Conservation (phyloP, 1,140 invertebrate species). For the Trachelipus rathkii region DNA sequence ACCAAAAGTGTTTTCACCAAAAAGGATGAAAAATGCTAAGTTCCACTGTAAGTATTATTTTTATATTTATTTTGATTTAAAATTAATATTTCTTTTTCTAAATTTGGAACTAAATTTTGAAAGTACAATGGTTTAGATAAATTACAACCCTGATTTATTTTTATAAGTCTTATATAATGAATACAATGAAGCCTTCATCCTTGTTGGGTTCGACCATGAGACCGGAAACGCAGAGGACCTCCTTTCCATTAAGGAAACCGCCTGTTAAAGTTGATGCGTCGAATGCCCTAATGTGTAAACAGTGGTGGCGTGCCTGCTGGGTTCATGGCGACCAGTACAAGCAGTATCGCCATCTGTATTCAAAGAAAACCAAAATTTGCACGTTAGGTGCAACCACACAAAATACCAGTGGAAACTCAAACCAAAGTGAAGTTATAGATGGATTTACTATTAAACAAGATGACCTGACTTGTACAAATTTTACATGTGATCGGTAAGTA, state of each 20-base stretch:
- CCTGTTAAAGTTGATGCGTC: slow-evolving; percentile 20
- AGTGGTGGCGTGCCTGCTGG: slow-evolving; percentile 83
- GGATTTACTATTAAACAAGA: background rate
- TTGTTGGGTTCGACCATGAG: background rate
- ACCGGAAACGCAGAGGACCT: background rate
- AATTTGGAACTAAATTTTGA: too few species aligned
- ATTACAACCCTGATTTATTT: too few species aligned
- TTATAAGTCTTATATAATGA: too few species aligned
- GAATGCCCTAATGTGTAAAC: slow-evolving; percentile 72
- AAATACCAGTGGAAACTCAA: background rate
- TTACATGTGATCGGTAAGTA: background rate
- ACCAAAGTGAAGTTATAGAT: too few species aligned
- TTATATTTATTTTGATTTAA: too few species aligned
- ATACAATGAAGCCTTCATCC: background rate
- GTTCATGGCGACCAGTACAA: slow-evolving; percentile 78
- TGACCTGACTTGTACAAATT: background rate
- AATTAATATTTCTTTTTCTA: too few species aligned
- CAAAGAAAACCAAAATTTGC: slow-evolving; percentile 55
- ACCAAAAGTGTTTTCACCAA: too few species aligned
- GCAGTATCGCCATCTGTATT: slow-evolving; percentile 73
- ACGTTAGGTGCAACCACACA: slow-evolving; percentile 33
- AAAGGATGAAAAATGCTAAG: too few species aligned
- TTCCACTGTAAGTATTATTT: too few species aligned
- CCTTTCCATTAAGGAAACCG: background rate
- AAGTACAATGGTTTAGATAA: too few species aligned